Conservation (phyloP, 2,797 vertebrate species). For the Leptoclinus maculatus region DNA sequence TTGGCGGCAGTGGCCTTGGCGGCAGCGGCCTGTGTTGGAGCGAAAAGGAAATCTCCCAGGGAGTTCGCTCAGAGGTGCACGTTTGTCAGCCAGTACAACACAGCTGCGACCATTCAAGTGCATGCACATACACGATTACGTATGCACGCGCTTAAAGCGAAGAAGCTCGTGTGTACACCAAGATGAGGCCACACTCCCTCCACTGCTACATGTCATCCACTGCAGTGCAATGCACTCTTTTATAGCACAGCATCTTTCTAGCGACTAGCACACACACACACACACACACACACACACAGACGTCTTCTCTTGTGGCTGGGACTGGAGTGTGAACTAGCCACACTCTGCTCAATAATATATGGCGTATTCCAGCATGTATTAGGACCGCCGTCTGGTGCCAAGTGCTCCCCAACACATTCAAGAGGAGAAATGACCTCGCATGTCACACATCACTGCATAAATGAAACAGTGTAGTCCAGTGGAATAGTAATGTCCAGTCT, state of each 20-base stretch:
- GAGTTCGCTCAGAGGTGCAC: conserved; percentile 42
- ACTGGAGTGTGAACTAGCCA: conserved; percentile 33
- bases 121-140: conserved; percentile 40
- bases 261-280: conserved; percentile 5
- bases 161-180: conserved; percentile 1
- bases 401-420: conserved; percentile 18
- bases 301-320: conserved; percentile 4
- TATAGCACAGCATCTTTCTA: conserved; percentile 34
- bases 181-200: conserved; percentile 30
- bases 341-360: conserved; percentile 50
- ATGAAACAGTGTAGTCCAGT: conserved; percentile 16
- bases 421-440: conserved; percentile 19
- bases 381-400: conserved; percentile 24
- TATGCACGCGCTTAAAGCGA: conserved; percentile 23
- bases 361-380: conserved; percentile 24
- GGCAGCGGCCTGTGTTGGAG: conserved; percentile 24
- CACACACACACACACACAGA: neutral
- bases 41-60: conserved; percentile 33
- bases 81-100: conserved; percentile 34
- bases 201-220: conserved; percentile 52
- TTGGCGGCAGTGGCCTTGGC: conserved; percentile 57
- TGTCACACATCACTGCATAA: conserved; percentile 41
- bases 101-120: conserved; percentile 42
- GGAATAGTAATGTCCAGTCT: conserved; percentile 20
- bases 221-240: conserved; percentile 36